phyloP scores from a whole-genome alignment of 2,797 vertebrate genomes.

The Micromesistius poutassou region DNA sequence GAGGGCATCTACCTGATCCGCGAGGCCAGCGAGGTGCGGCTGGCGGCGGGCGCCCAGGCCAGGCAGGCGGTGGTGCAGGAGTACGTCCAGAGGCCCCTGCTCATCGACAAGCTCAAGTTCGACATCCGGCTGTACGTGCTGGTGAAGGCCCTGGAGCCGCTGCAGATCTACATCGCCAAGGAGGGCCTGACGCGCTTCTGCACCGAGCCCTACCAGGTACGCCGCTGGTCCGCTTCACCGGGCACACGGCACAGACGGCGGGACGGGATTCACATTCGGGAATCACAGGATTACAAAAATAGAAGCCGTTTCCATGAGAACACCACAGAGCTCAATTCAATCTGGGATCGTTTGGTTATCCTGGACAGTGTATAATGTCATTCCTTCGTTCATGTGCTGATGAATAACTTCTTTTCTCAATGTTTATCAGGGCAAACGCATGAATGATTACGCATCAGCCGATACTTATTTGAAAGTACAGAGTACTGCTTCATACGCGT shows the following conservation, averaged over 20 bases:
- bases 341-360: neutral
- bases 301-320: neutral
- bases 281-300: neutral
- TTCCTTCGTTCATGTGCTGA: neutral
- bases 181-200: slow-evolving; percentile 96
- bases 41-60: slow-evolving; percentile 75
- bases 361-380: neutral
- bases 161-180: slow-evolving; percentile 97
- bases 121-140: slow-evolving; percentile 96
- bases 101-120: slow-evolving; percentile 97
- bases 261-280: neutral
- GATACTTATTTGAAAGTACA: neutral
- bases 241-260: too few species aligned
- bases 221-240: too few species aligned
- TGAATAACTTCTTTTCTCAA: too few species aligned
- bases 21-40: slow-evolving; percentile 83
- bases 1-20: slow-evolving; percentile 99
- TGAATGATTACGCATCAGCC: neutral
- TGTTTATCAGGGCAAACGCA: neutral
- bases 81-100: slow-evolving; percentile 89
- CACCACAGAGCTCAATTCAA: neutral
- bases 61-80: slow-evolving; percentile 92
- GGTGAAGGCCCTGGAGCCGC: slow-evolving; percentile 87
- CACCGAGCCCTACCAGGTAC: slow-evolving; percentile 85
- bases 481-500: too few species aligned